A percentile compares a stretch with the other conserved stretches of the same genome.
These are phyloP conservation scores for Muraenolepis orangiensis DNA, from an alignment of 2,797 vertebrate species.

Conservation along the genomic window DNA sequence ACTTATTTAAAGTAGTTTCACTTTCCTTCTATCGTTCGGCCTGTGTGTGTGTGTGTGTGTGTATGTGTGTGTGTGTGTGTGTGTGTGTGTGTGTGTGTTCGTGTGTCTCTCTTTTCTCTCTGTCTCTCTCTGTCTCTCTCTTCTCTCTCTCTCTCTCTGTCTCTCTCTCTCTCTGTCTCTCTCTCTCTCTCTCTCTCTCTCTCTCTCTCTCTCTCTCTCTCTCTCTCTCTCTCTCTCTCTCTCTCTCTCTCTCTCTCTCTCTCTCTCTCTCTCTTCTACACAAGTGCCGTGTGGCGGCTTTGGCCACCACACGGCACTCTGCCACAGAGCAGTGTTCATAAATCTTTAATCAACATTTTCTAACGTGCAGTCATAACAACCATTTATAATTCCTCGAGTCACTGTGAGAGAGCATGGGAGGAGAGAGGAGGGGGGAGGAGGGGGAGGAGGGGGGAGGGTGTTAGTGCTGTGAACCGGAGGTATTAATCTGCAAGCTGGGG, in stretches of 20 bases:
- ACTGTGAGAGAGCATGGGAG: constrained; percentile 16
- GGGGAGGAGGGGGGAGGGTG: constrained; percentile 69
- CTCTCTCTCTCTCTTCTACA: constrained; percentile 20
- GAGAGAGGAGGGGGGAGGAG: constrained; percentile 48
- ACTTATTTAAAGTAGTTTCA: constrained; percentile 18
- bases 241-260: background rate
- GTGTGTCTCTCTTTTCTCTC: too few relatives aligned
- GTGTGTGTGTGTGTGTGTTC: too few relatives aligned
- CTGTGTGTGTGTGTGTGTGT: too few relatives aligned
- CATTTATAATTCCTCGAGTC: constrained; percentile 58
- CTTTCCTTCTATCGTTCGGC: constrained; percentile 4
- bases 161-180: too few relatives aligned
- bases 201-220: background rate
- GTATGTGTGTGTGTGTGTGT: too few relatives aligned
- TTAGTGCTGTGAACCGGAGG: constrained; percentile 69
- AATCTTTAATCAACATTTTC: constrained; percentile 59
- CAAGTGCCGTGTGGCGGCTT: constrained; percentile 28
- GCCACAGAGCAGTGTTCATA: constrained; percentile 32
- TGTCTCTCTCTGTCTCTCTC: too few relatives aligned
- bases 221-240: background rate
- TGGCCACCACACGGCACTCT: constrained; percentile 14
- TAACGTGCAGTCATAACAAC: constrained; percentile 58
- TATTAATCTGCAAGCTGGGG: constrained; percentile 66
- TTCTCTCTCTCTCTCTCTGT: too few relatives aligned
- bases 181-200: background rate